Evolutionary conservation across 2,113 vertebrate genomes (phyloP), one percentile per base, ranked within the genome.

Genomic region (Lophochroa leadbeateri): DNA sequence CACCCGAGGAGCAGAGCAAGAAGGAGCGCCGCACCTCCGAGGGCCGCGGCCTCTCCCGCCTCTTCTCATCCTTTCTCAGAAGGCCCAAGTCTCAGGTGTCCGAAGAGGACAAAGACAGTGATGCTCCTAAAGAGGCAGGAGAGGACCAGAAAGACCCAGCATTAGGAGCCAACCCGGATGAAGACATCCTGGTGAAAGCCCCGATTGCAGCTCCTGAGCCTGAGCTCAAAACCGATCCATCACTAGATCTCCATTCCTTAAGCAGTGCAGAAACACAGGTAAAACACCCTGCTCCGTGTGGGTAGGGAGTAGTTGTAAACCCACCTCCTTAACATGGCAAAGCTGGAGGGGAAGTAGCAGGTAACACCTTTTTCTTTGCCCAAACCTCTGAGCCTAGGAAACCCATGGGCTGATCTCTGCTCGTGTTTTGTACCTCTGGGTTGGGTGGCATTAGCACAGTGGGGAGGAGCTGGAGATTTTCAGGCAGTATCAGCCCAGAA

Each of bases 161-260:
- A n/a, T 96, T 98, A 94, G 98, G 95, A 96, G 85, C 97, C 53
- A 96, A 84, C 87, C 92, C 95, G 29, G 97, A 98, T 94, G 98
- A 98, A 89, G 98, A 98, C 58, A 93, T 98, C 71, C 90, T 98
- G 88, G 98, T 99, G 95, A 99, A 99, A 98, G 99, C 99, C 17
- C 99, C 99, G 2, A 99, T 99, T 50, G 99, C 99, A 64, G 99
- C 99, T 97, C 99, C 99, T 8, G 99, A 99, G 83, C 99, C 99
- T 9, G 99, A 99, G 90, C 98, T 99, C 82, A 99, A 98, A 90
- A 99, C 98, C 7, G 99, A 99, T 90, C 98, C 98, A 1, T 99
- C 98, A 0, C 96, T 98, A 65, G 99, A 99, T 95, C 98, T 99
- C 93, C 99, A 99, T 96, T 99, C 99, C 27, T 90, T 99, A 77